Evolutionary conservation across 2,888 invertebrate species (phyloP).

Genomic region (Aphidoletes aphidimyza): DNA sequence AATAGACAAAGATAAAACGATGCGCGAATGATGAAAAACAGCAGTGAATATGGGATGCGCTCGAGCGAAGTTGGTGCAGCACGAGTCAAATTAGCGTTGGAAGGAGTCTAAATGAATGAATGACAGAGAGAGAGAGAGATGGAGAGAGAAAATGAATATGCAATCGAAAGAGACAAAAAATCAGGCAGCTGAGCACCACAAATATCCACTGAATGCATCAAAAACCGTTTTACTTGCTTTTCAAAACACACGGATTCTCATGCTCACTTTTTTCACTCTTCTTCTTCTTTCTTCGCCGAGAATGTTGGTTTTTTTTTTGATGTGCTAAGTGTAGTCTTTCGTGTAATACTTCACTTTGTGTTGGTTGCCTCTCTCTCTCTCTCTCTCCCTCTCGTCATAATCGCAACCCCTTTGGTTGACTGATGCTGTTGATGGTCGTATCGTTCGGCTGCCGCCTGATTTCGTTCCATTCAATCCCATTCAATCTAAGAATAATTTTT

Average conservation of each 20-base stretch:
- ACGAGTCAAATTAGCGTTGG: constrained; percentile 16
- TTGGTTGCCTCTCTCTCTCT: not conserved
- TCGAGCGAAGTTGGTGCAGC: too few relatives aligned
- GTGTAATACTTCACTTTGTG: constrained; percentile 19
- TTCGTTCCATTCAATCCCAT: constrained; percentile 1
- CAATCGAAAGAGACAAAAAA: too few relatives aligned
- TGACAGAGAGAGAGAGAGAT: too few relatives aligned
- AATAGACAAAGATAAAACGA: constrained; percentile 4
- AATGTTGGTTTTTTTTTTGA: not conserved
- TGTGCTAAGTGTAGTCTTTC: not conserved
- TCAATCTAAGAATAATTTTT: not conserved
- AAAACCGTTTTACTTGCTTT: constrained; percentile 15
- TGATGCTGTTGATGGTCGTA: too few relatives aligned
- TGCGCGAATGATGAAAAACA: not conserved
- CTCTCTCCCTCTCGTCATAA: not conserved
- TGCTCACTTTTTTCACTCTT: not conserved
- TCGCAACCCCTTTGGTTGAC: too few relatives aligned
- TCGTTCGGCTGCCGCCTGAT: constrained; percentile 1
- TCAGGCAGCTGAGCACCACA: too few relatives aligned
- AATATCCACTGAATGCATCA: not conserved
- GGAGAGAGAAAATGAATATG: too few relatives aligned
- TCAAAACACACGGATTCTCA: not conserved
- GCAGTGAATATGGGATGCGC: not conserved
- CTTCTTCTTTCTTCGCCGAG: not conserved
- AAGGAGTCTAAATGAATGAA: too few relatives aligned